Conservation (phyloP, 2,113 vertebrate genomes). For the Rhea pennata region DNA sequence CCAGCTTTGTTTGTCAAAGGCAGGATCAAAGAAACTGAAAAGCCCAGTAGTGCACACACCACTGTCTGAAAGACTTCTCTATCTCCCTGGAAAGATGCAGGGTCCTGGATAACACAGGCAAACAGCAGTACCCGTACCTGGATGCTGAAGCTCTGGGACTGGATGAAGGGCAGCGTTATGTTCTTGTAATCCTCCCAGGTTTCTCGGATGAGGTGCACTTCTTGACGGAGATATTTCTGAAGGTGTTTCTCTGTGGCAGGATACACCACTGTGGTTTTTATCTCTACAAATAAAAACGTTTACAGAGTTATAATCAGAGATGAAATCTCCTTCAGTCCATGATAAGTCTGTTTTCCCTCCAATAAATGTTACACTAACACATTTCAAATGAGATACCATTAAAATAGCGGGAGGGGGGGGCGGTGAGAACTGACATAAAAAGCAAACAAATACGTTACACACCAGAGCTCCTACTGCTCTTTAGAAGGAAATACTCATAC, state of each 20-base stretch:
- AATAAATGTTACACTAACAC: not conserved
- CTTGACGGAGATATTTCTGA: slow-evolving; percentile 88
- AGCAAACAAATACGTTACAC: not conserved
- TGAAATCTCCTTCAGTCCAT: not conserved
- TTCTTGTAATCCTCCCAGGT: slow-evolving; percentile 82
- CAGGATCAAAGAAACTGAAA: too few species aligned
- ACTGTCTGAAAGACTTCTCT: too few species aligned
- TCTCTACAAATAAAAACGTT: slow-evolving; percentile 75
- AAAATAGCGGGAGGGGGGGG: not conserved
- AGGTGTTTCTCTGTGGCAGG: slow-evolving; percentile 94
- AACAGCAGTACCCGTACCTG: slow-evolving; percentile 76
- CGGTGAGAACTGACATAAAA: not conserved
- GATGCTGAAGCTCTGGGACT: slow-evolving; percentile 88
- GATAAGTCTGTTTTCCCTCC: not conserved
- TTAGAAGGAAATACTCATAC: not conserved
- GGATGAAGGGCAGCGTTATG: slow-evolving; percentile 88
- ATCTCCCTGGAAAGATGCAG: too few species aligned
- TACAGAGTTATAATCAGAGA: not conserved
- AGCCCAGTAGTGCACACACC: too few species aligned
- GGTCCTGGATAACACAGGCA: too few species aligned
- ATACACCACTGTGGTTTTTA: slow-evolving; percentile 91
- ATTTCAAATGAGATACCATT: not conserved
- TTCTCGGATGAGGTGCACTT: slow-evolving; percentile 86
- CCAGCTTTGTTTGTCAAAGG: too few species aligned
- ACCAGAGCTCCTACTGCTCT: fast-evolving